These are phyloP conservation scores for Nomada flava DNA, from an alignment of 2,888 invertebrate species.

Conservation along the genomic window DNA sequence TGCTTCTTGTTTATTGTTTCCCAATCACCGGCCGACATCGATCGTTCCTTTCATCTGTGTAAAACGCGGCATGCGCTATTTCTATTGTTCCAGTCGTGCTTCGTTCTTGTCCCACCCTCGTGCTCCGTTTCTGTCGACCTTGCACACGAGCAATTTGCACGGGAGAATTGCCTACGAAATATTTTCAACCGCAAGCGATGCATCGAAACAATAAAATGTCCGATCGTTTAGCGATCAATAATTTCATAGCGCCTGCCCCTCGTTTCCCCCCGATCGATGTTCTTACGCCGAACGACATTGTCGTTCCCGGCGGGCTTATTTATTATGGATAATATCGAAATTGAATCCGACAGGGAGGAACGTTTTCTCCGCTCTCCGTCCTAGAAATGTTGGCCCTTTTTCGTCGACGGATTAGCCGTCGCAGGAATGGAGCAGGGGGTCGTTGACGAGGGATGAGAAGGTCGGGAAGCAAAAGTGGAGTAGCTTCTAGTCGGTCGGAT, in stretches of 20 bases:
- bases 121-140: neutral
- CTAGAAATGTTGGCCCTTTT: neutral
- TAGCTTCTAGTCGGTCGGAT: slow-evolving; percentile 47
- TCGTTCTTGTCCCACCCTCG: neutral
- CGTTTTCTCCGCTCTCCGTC: neutral
- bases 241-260: too few species aligned
- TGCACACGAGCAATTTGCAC: slow-evolving; percentile 35
- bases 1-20: slow-evolving; percentile 49
- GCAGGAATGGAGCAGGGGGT: neutral
- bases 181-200: slow-evolving; percentile 14
- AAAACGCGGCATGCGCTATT: slow-evolving; percentile 17
- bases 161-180: slow-evolving; percentile 41
- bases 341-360: slow-evolving; percentile 65
- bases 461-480: slow-evolving; percentile 27
- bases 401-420: slow-evolving; percentile 36
- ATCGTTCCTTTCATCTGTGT: slow-evolving; percentile 43
- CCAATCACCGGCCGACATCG: slow-evolving; percentile 50
- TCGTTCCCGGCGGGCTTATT: slow-evolving; percentile 57
- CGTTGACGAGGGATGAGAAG: slow-evolving; percentile 38
- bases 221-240: neutral
- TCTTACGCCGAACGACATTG: neutral
- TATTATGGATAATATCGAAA: slow-evolving; percentile 75
- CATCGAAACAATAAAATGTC: neutral
- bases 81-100: slow-evolving; percentile 33
- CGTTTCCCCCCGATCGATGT: neutral